Percentiles rank a stretch among this genome's conserved stretches.
phyloP scores from a whole-genome alignment of 2,888 invertebrate genomes.

The Trachelus stipa region DNA sequence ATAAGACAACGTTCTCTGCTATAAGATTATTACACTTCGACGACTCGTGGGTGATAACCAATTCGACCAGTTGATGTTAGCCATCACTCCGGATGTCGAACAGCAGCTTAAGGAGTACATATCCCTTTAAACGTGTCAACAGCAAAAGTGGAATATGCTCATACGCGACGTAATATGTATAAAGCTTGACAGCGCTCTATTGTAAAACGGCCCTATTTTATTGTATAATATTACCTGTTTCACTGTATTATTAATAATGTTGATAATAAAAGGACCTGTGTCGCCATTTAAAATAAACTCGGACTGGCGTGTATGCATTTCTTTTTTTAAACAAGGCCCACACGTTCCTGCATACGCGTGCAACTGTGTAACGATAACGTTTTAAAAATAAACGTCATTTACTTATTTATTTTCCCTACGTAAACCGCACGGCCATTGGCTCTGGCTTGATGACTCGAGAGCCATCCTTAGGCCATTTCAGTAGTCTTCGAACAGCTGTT shows the following conservation, averaged over 20 bases:
- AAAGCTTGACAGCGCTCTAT: conserved; percentile 48
- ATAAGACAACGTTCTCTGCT: conserved; percentile 31
- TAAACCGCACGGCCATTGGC: neutral
- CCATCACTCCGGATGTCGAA: conserved; percentile 79
- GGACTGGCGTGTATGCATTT: neutral
- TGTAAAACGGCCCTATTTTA: conserved; percentile 61
- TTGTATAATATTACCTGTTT: conserved; percentile 60
- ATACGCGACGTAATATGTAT: conserved; percentile 41
- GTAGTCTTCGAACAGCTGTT: conserved; percentile 51
- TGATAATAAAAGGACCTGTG: conserved; percentile 53
- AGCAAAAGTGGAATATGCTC: conserved; percentile 8
- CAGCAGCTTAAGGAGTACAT: conserved; percentile 77
- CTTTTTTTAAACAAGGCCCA: neutral
- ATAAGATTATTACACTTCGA: conserved; percentile 77
- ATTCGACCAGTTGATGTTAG: conserved; percentile 80
- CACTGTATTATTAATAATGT: conserved; percentile 62
- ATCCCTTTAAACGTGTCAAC: conserved; percentile 58
- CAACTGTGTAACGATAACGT: neutral
- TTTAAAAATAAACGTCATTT: conserved; percentile 1
- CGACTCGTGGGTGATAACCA: conserved; percentile 80
- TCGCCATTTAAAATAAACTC: conserved; percentile 8
- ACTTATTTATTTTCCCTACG: neutral
- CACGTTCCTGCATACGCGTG: neutral
- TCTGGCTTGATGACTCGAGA: neutral
- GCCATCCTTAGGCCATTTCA: neutral